A percentile compares a stretch with the other conserved stretches of the same genome.
These are phyloP conservation scores for Apantesis nais DNA, from an alignment of 2,888 invertebrate species.

Conservation along the genomic window DNA sequence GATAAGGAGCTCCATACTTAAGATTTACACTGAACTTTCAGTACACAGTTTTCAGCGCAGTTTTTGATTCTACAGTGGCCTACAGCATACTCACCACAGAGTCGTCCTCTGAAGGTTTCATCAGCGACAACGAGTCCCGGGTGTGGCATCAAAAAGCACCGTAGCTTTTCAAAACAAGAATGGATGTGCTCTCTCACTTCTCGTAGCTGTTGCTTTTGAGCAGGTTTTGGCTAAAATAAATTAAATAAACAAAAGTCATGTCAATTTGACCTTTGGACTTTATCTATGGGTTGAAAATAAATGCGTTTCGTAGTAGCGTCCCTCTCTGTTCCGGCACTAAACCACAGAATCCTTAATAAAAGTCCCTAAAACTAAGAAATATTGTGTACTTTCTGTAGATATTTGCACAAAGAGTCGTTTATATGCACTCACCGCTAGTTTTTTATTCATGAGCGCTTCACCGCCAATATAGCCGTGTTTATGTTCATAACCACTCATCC, in stretches of 20 bases:
- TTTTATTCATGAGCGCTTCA: constrained; percentile 91
- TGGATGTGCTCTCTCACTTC: constrained; percentile 95
- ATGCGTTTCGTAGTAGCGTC: no score
- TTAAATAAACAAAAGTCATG: background rate
- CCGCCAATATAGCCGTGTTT: constrained; percentile 96
- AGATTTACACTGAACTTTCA: background rate
- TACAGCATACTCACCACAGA: constrained; percentile 79
- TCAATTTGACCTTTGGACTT: background rate
- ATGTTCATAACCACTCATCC: constrained; percentile 98
- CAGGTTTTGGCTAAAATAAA: constrained; percentile 87
- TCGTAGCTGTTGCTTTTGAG: constrained; percentile 96
- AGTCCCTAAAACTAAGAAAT: no score
- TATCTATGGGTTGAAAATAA: background rate
- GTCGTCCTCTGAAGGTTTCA: constrained; percentile 95
- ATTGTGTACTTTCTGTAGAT: background rate
- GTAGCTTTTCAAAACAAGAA: constrained; percentile 96
- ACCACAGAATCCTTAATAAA: background rate
- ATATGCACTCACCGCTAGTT: constrained; percentile 88
- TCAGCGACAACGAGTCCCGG: constrained; percentile 97
- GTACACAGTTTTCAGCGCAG: background rate
- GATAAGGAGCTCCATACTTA: no score
- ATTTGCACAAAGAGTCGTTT: background rate
- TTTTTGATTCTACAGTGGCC: no score
- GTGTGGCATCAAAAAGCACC: constrained; percentile 99
- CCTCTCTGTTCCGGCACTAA: background rate